A percentile compares a stretch with the other conserved stretches of the same genome.
Conservation (phyloP, 2,113 vertebrate genomes). For the Zosterops borbonicus region DNA sequence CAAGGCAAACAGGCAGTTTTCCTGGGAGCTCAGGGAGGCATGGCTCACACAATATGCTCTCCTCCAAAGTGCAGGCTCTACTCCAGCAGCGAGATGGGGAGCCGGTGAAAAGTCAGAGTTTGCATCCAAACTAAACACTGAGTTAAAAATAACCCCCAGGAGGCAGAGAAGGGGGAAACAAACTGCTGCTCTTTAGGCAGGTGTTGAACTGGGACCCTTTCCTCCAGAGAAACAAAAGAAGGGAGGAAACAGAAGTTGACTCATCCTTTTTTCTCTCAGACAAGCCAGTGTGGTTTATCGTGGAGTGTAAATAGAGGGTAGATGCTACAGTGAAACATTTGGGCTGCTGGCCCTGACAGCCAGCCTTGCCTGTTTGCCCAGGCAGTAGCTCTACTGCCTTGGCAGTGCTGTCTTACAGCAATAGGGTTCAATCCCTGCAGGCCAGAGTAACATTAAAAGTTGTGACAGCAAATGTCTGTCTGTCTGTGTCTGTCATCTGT, state of each 20-base stretch:
- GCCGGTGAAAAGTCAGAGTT: background rate
- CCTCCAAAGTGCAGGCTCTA: background rate
- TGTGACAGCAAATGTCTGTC: background rate
- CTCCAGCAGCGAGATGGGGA: background rate
- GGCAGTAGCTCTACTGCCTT: background rate
- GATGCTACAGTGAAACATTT: background rate
- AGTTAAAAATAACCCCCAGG: slow-evolving; percentile 18
- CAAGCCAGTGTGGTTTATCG: background rate
- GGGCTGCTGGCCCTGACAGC: background rate
- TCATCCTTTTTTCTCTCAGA: background rate
- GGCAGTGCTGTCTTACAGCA: background rate
- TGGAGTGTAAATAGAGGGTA: background rate
- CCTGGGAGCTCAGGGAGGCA: background rate
- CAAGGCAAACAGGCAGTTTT: background rate
- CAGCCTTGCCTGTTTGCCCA: fast-evolving
- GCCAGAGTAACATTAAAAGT: background rate
- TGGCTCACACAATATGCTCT: background rate
- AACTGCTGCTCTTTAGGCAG: background rate
- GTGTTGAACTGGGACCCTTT: background rate
- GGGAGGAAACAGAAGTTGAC: background rate
- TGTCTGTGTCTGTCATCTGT: background rate
- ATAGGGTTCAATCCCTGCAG: background rate
- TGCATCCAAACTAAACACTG: background rate
- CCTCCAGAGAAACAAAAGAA: background rate
- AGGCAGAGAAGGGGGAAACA: background rate